Base-by-base conservation (phyloP, 1,140 invertebrate species). In the Argopecten irradians region DNA sequence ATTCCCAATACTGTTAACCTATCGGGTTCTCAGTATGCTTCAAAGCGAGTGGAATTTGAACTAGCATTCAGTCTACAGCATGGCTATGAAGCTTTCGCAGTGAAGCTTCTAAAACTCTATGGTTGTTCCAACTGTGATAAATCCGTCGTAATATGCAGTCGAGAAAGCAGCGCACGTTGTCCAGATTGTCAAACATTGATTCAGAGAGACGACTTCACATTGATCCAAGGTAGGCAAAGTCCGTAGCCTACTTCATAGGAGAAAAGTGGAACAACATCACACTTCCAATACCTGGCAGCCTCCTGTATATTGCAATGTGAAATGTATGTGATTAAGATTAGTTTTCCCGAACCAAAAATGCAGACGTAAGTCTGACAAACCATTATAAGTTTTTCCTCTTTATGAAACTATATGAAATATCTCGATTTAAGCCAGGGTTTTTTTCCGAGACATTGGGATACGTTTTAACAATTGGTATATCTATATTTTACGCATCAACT, bases 71-170 rank as follows among this genome's bases (percentile, higher is more conserved):
- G 86, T 14, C 32, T 91, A 2, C 83, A 91, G 32, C 34, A 90
- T 55, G 91, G 92, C 0, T 92, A 90, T 82, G 92, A 92, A 46
- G 92, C 92, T 9, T 91, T 88, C 83, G 90, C 91, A 84, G 91
- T 92, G 5, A 84, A 82, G 16, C 39, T 83, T 28, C 43, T 91
- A 0, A 83, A 87, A 46, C 85, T 39, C 14, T 84, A 87, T 36
- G 41, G 32, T 16, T 88, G 83, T 34, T 33, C 83, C 9, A 34
- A 35, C 0, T 88, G 87, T 32, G 71, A 34, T 55, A 33, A n/a
- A 34, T 34, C 83, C 7, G 32, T 13, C 19, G 87, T 84, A 71
- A 34, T 88, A 22, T 46, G 39, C 32, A 84, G 39, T 84, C 28
- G 32, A 22, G 83, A 55, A n/a, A 43, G 55, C 2, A 55, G 22